Conservation (phyloP, 2,888 invertebrate species). For the Erebia aethiops region DNA sequence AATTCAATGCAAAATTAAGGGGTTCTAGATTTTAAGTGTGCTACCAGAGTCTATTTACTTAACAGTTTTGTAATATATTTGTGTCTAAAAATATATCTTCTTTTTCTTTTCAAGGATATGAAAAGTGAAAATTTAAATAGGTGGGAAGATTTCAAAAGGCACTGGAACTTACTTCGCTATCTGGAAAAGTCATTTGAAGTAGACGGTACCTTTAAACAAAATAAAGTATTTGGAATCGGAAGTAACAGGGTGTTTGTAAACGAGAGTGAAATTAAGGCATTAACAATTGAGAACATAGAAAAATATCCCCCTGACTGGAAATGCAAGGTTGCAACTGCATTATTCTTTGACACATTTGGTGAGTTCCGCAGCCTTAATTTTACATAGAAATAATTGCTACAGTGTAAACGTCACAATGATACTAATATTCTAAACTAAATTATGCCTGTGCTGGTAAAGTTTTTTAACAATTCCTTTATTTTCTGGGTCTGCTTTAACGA, state of each 20-base stretch:
- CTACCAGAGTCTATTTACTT: neutral
- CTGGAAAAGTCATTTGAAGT: conserved; percentile 77
- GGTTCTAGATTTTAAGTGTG: too few relatives aligned
- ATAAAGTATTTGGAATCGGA: conserved; percentile 73
- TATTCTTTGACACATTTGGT: conserved; percentile 84
- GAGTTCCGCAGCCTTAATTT: conserved; percentile 48
- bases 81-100: neutral
- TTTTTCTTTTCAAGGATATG: conserved; percentile 53
- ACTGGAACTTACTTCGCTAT: conserved; percentile 72
- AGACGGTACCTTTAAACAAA: conserved; percentile 76
- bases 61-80: neutral
- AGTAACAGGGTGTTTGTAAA: conserved; percentile 71
- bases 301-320: conserved; percentile 80
- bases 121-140: conserved; percentile 55
- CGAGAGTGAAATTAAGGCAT: conserved; percentile 75
- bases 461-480: too few relatives aligned
- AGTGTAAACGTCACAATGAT: neutral
- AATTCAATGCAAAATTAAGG: too few relatives aligned
- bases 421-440: too few relatives aligned
- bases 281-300: conserved; percentile 74
- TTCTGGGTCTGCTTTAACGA: too few relatives aligned
- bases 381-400: too few relatives aligned
- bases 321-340: conserved; percentile 77
- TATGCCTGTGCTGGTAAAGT: too few relatives aligned
- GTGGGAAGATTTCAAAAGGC: conserved; percentile 68